Evolutionary conservation across 2,113 vertebrate genomes (phyloP).

Genomic region (Grantiella picta): DNA sequence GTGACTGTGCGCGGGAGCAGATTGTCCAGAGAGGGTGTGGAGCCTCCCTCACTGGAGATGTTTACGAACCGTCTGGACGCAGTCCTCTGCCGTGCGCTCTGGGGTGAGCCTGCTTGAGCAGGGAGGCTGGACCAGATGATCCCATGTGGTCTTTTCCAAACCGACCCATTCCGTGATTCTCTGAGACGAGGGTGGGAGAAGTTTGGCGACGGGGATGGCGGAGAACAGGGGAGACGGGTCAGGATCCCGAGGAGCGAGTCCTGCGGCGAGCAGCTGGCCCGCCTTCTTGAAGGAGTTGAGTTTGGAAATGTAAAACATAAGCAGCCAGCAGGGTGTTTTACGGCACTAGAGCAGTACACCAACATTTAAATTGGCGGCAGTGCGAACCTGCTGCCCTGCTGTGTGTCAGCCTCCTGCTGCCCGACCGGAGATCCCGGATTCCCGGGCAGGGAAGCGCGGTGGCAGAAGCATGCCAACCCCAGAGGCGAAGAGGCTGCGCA

Average conservation of each 20-base stretch:
- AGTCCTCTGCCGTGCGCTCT: fast-evolving
- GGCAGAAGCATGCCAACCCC: not conserved
- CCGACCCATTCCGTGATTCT: fast-evolving
- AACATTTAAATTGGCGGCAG: not conserved
- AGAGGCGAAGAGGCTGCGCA: not conserved
- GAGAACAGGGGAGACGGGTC: not conserved
- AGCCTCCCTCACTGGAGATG: fast-evolving
- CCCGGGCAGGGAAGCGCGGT: not conserved
- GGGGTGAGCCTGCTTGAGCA: not conserved
- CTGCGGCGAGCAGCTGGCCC: not conserved
- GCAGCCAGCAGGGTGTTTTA: not conserved
- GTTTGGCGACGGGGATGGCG: not conserved
- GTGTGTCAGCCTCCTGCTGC: not conserved
- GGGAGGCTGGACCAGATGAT: not conserved
- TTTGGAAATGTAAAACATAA: not conserved
- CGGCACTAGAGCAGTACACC: fast-evolving
- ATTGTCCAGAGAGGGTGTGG: fast-evolving
- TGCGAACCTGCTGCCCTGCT: not conserved
- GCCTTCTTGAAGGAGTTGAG: fast-evolving
- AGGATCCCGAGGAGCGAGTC: fast-evolving
- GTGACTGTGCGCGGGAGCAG: fast-evolving
- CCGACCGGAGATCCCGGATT: not conserved
- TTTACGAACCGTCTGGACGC: fast-evolving
- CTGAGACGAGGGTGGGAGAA: fast-evolving
- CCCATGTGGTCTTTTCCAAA: not conserved